Evolutionary conservation across 2,888 invertebrate genomes (phyloP), one percentile per base, ranked within the genome.

Genomic region (Lamproptera curius): DNA sequence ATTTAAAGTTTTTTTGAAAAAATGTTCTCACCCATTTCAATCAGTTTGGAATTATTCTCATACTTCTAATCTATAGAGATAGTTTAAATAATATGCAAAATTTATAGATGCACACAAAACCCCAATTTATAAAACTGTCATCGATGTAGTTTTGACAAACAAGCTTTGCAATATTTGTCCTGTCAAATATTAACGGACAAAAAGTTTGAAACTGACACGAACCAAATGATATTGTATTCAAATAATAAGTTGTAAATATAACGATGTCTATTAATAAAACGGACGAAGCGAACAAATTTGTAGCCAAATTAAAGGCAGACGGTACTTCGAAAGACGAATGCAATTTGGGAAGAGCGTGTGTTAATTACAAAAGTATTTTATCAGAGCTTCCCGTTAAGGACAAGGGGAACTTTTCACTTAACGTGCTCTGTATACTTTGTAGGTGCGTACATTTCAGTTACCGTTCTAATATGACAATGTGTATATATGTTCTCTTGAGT

Each of bases 391-490:
- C 66, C 6, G 20, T 61, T 0, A 77, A 76, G 54, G 76, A 83
- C 31, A 67, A 56, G 45, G 70, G 70, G 10, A 16, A 62, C 2
- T 80, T 85, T 47, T 70, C 82, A 8, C 54, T 86, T 11, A 86
- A 85, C 51, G 73, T 83, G 13, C 58, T 86, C 2, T 83, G 83
- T 61, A 73, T 73, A 50, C 51, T 86, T 16, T 84, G 82, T 79
- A 83, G 86, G 86, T 85, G 64, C 60, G 44, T 57, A 11, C 16
- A 26, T 34, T 38, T 9, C 11, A n/a, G n/a, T n/a, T n/a, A n/a
- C n/a, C n/a, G n/a, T n/a, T n/a, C n/a, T n/a, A n/a, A n/a, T n/a
- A n/a, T n/a, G n/a, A n/a, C n/a, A n/a, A n/a, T n/a, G n/a, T n/a
- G n/a, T n/a, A n/a, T n/a, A n/a, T n/a, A n/a, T n/a, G n/a, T n/a